These are phyloP conservation scores for Laticauda colubrina DNA, from an alignment of 2,113 vertebrate species.

Conservation along the genomic window DNA sequence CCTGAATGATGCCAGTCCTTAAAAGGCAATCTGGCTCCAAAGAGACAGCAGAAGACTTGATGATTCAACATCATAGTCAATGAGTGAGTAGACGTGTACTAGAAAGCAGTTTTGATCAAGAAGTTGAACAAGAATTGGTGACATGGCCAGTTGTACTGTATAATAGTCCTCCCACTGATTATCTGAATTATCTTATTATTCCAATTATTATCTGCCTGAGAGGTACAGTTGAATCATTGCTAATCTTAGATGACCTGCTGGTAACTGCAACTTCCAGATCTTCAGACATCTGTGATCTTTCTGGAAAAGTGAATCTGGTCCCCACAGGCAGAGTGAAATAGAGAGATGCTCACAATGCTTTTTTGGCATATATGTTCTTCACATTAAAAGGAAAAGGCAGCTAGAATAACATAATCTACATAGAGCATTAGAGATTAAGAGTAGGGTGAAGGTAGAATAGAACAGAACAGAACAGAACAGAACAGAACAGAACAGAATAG, in stretches of 20 bases:
- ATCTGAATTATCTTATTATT: no score
- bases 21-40: background rate
- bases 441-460: background rate
- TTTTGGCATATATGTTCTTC: background rate
- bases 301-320: background rate
- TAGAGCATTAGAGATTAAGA: background rate
- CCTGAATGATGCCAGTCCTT: background rate
- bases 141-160: background rate
- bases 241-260: background rate
- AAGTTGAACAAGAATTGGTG: background rate
- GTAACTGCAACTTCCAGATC: background rate
- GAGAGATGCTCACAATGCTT: background rate
- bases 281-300: background rate
- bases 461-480: no score
- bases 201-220: background rate
- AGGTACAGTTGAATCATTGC: background rate
- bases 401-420: background rate
- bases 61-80: background rate
- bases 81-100: background rate
- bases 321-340: background rate
- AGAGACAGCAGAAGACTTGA: background rate
- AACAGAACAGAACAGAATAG: no score
- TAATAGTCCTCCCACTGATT: background rate
- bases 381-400: background rate
- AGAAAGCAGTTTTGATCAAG: background rate